Conservation (phyloP, 2,113 vertebrate species). For the Ancistrus triradiatus region DNA sequence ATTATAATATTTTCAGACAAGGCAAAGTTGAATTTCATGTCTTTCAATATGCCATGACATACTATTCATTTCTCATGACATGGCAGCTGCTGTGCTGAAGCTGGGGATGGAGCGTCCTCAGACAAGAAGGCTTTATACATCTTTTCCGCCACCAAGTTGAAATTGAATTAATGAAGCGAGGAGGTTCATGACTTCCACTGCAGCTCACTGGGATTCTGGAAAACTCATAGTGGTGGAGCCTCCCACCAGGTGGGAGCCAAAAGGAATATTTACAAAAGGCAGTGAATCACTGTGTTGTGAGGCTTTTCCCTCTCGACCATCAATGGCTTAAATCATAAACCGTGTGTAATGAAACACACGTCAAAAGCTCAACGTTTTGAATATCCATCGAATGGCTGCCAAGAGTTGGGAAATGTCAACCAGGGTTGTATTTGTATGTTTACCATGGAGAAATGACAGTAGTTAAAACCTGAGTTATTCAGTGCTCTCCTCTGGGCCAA, state of each 20-base stretch:
- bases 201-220: slow-evolving; percentile 70
- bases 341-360: slow-evolving; percentile 45
- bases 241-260: slow-evolving; percentile 67
- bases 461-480: slow-evolving; percentile 10
- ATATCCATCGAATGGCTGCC: slow-evolving; percentile 33
- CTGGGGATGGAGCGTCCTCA: neutral
- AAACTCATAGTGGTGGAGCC: slow-evolving; percentile 66
- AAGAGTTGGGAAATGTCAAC: slow-evolving; percentile 36
- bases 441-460: slow-evolving; percentile 35
- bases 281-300: slow-evolving; percentile 70
- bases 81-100: neutral
- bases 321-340: slow-evolving; percentile 53
- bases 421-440: slow-evolving; percentile 45
- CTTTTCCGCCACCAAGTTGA: slow-evolving; percentile 20
- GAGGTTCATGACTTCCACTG: slow-evolving; percentile 38
- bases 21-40: no score
- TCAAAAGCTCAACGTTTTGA: slow-evolving; percentile 49
- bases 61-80: neutral
- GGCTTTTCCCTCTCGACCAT: slow-evolving; percentile 68
- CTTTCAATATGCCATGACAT: neutral
- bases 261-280: slow-evolving; percentile 80
- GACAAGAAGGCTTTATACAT: slow-evolving; percentile 38
- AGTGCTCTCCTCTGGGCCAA: slow-evolving; percentile 8
- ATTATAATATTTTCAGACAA: no score
- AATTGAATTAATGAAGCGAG: slow-evolving; percentile 47